phyloP scores from a whole-genome alignment of 1,140 invertebrate species.

The Patella vulgata region DNA sequence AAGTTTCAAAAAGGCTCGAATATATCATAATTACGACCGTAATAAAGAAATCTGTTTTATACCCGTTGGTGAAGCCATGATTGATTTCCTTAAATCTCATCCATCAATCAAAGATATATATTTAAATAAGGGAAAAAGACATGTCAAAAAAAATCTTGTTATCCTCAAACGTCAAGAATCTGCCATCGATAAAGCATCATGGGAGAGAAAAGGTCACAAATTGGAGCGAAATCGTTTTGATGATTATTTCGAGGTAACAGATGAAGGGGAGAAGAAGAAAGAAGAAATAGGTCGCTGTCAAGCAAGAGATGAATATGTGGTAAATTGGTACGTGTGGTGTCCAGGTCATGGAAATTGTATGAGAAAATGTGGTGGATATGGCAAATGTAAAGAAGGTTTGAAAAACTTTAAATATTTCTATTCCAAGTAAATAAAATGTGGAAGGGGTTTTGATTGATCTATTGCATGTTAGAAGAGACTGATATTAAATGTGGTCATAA shows the following conservation, averaged over 20 bases:
- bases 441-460: no score
- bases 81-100: constrained; percentile 47
- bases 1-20: constrained; percentile 13
- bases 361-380: constrained; percentile 53
- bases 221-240: constrained; percentile 53
- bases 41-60: constrained; percentile 37
- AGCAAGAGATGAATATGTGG: constrained; percentile 50
- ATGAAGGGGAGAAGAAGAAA: constrained; percentile 37
- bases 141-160: constrained; percentile 46
- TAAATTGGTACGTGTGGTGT: constrained; percentile 61
- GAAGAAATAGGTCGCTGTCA: constrained; percentile 31
- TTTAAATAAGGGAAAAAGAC: constrained; percentile 54
- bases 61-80: constrained; percentile 38
- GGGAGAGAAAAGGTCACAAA: constrained; percentile 42
- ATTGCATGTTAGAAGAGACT: no score
- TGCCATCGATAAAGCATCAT: constrained; percentile 47
- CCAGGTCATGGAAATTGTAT: constrained; percentile 56
- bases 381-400: constrained; percentile 47
- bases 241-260: constrained; percentile 55
- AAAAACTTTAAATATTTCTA: constrained; percentile 11
- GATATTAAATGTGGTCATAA: no score
- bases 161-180: constrained; percentile 28
- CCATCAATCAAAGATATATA: constrained; percentile 44
- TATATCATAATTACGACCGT: constrained; percentile 25
- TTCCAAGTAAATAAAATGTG: no score